Evolutionary conservation across 2,888 invertebrate genomes (phyloP), one percentile per base, ranked within the genome.

Genomic region (Linyphia triangularis): DNA sequence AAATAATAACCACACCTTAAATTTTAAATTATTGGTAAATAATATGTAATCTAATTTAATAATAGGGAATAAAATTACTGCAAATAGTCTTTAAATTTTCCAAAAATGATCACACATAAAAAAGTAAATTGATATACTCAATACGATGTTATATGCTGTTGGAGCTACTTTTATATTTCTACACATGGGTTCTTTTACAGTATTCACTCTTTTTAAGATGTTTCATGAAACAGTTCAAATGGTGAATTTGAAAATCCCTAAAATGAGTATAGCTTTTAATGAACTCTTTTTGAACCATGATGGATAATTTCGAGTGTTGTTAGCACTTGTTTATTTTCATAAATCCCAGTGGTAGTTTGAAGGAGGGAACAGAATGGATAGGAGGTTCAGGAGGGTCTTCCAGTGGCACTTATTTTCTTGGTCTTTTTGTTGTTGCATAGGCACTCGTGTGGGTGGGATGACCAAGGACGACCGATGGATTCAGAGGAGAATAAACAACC

Each of bases 401-500:
- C 86, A 88, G 86, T 88, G 86, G 86, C 51, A 75, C 67, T 40
- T 57, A n/a, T 40, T 63, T 13, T 13, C 51, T 51, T 51, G 33
- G 24, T 43, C 33, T n/a, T 82, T 81, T 86, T 86, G 81, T 81
- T 88, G 86, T 81, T 75, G 86, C 81, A 88, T 88, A 88, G 86
- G 86, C 86, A 88, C 86, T 88, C 86, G 24, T 33, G 72, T 81
- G 59, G 81, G 81, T 81, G 86, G 86, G 86, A 73, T 57, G 86
- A 88, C 86, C 85, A 88, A 73, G 75, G 28, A 51, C 24, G 24
- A 5, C 24, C 24, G 43, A n/a, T 33, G 75, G 61, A 33, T 81
- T 40, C 10, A 67, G 19, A 13, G n/a, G 78, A 51, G 57, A 40
- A 51, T 61, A 59, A 69, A 69, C 40, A 43, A 43, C 67, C 75